Evolutionary conservation across 2,113 vertebrate species (phyloP).

Genomic region (Osmerus mordax): DNA sequence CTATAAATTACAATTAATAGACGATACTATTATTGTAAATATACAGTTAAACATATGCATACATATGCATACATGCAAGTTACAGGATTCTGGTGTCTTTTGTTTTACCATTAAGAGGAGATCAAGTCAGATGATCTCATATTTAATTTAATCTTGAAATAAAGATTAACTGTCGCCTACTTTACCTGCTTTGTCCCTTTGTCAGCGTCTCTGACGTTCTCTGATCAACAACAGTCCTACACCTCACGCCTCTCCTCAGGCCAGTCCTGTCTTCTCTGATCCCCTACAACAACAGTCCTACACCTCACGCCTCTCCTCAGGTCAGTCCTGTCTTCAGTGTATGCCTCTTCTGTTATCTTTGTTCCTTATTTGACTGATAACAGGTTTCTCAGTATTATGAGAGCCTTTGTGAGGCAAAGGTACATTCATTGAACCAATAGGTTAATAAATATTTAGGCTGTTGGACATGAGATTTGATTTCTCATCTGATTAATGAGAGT

Average conservation of each 20-base stretch:
- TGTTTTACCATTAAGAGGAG: too few relatives aligned
- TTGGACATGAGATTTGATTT: too few relatives aligned
- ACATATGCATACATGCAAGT: too few relatives aligned
- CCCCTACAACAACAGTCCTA: slow-evolving; percentile 1
- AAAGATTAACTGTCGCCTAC: neutral
- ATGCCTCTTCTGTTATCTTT: slow-evolving; percentile 56
- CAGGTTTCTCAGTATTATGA: slow-evolving; percentile 23
- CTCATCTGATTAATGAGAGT: too few relatives aligned
- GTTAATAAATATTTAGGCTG: too few relatives aligned
- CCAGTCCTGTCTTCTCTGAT: slow-evolving; percentile 4
- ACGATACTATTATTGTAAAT: too few relatives aligned
- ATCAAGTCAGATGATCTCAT: neutral
- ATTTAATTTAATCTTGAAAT: neutral
- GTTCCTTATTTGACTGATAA: slow-evolving; percentile 66
- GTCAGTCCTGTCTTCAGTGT: slow-evolving; percentile 40
- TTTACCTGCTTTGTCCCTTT: neutral
- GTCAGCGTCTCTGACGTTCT: neutral
- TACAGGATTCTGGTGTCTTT: too few relatives aligned
- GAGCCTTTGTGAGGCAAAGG: slow-evolving; percentile 21
- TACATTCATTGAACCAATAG: neutral
- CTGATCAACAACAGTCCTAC: neutral
- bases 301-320: slow-evolving; percentile 5
- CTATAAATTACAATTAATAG: too few relatives aligned
- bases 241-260: neutral
- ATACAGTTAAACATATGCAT: too few relatives aligned